phyloP scores from a whole-genome alignment of 2,888 invertebrate species.

The Macaria notata region DNA sequence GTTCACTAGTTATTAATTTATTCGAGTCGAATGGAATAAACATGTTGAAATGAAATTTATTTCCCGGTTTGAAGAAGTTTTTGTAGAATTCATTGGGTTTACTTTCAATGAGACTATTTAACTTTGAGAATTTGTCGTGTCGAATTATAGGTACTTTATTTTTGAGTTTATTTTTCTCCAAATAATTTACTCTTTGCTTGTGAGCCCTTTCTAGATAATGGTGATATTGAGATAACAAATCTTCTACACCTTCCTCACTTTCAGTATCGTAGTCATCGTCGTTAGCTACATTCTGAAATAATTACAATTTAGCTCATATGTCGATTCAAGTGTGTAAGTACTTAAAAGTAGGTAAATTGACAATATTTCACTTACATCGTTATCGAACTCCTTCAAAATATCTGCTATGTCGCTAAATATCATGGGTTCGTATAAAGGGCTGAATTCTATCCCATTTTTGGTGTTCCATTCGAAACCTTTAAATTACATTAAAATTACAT shows the following conservation, averaged over 20 bases:
- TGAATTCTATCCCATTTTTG: slow-evolving; percentile 53
- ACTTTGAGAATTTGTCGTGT: slow-evolving; percentile 58
- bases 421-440: slow-evolving; percentile 66
- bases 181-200: slow-evolving; percentile 58
- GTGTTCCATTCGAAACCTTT: slow-evolving; percentile 22
- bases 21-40: slow-evolving; percentile 52
- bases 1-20: slow-evolving; percentile 41
- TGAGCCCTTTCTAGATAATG: slow-evolving; percentile 69
- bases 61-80: slow-evolving; percentile 43
- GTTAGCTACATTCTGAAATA: slow-evolving; percentile 53
- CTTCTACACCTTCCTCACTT: slow-evolving; percentile 66
- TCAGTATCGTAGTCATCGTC: slow-evolving; percentile 58
- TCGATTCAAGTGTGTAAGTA: no score
- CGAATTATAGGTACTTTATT: slow-evolving; percentile 64
- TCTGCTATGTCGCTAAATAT: slow-evolving; percentile 71
- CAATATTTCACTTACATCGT: slow-evolving; percentile 5
- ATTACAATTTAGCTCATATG: not conserved
- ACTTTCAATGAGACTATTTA: slow-evolving; percentile 28
- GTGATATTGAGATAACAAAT: slow-evolving; percentile 68
- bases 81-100: slow-evolving; percentile 46
- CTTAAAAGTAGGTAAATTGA: no score
- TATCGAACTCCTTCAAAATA: slow-evolving; percentile 15
- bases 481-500: slow-evolving; percentile 3
- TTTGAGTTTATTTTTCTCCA: slow-evolving; percentile 61
- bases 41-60: slow-evolving; percentile 50